These are phyloP conservation scores for Pelodytes ibericus DNA, from an alignment of 2,797 vertebrate genomes.

Conservation along the genomic window DNA sequence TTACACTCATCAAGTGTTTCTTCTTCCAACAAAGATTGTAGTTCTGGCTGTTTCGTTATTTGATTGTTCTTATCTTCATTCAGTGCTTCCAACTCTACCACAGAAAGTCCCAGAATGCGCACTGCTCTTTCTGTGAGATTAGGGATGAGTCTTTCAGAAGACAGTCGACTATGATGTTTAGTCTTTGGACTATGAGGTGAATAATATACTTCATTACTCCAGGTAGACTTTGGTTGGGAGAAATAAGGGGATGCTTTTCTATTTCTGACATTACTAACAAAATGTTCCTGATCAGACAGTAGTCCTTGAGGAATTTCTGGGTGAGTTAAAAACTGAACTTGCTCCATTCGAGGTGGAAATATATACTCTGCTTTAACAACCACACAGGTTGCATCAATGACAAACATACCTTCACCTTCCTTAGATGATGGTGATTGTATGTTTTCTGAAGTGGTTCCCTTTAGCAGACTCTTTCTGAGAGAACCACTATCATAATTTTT, in stretches of 20 bases:
- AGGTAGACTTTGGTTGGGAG: not conserved
- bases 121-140: constrained; percentile 36
- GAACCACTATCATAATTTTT: not conserved
- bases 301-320: not conserved
- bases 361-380: constrained; percentile 72
- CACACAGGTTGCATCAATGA: constrained; percentile 76
- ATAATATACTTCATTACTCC: not conserved
- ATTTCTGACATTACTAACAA: not conserved
- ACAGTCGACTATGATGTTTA: not conserved
- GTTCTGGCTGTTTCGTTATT: not conserved
- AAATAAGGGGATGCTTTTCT: not conserved
- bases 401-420: constrained; percentile 65
- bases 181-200: not conserved
- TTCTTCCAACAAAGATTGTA: not conserved
- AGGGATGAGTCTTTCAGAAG: not conserved
- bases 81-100: constrained; percentile 26
- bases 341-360: constrained; percentile 62
- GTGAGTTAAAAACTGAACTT: constrained; percentile 54
- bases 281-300: not conserved
- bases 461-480: not conserved
- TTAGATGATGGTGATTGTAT: not conserved
- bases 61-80: not conserved
- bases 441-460: not conserved
- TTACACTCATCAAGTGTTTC: not conserved
- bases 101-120: constrained; percentile 44